phyloP scores from a whole-genome alignment of 2,888 invertebrate species.

The Mythimna lalbum region DNA sequence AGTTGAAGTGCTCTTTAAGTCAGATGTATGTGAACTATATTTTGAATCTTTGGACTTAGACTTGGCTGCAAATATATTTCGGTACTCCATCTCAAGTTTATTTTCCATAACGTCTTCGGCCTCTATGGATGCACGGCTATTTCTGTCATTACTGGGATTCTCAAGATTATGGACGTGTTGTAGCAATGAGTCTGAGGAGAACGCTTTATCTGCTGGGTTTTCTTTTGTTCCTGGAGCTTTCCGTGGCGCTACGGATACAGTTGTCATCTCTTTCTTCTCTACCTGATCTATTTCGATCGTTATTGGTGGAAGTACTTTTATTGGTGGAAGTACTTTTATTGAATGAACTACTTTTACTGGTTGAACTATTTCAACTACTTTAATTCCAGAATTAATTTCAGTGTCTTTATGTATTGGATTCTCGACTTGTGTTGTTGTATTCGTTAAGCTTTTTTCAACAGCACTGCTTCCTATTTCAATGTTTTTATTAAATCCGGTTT shows the following conservation, averaged over 20 bases:
- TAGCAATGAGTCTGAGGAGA: slow-evolving; percentile 81
- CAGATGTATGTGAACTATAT: slow-evolving; percentile 60
- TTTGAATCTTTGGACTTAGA: slow-evolving; percentile 71
- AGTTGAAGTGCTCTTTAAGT: slow-evolving; percentile 76
- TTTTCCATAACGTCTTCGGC: slow-evolving; percentile 77
- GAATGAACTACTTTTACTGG: slow-evolving; percentile 34
- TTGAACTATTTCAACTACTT: slow-evolving; percentile 12
- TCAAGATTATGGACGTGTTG: slow-evolving; percentile 83
- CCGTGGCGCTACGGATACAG: too few relatives aligned
- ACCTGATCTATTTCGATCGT: slow-evolving; percentile 37
- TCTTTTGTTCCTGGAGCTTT: slow-evolving; percentile 7
- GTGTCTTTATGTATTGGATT: slow-evolving; percentile 17
- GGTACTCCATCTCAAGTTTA: slow-evolving; percentile 81
- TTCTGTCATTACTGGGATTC: slow-evolving; percentile 72
- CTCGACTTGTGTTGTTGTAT: slow-evolving; percentile 73
- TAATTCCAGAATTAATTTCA: slow-evolving; percentile 23
- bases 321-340: slow-evolving; percentile 38
- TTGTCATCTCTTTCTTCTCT: slow-evolving; percentile 7
- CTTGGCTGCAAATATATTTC: slow-evolving; percentile 75
- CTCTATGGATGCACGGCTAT: slow-evolving; percentile 64
- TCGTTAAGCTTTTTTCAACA: slow-evolving; percentile 59
- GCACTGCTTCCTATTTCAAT: slow-evolving; percentile 72
- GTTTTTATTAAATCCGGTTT: slow-evolving; percentile 53
- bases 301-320: slow-evolving; percentile 35
- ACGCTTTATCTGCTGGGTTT: slow-evolving; percentile 56